Base-by-base conservation (phyloP, 2,888 invertebrate species). In the Tuta absoluta region DNA sequence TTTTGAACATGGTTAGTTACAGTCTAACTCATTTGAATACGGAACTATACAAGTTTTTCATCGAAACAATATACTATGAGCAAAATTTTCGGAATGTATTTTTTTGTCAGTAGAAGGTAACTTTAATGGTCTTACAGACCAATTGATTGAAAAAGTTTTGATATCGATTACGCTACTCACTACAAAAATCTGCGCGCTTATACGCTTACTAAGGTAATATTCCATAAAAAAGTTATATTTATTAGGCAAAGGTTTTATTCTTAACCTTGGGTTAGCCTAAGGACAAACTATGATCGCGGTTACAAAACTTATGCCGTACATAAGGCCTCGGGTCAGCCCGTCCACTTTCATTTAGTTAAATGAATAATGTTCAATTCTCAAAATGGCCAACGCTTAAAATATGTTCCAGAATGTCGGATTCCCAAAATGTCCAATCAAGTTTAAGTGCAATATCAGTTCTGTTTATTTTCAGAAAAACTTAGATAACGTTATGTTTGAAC, bases 231-330 rank as follows among this genome's bases (percentile, higher is more conserved):
- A 41, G 41, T 41, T 41, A 12, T 41, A 1, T 14, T 12, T 41
- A 41, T n/a, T 41, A 41, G 41, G 41, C 14, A 41, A 41, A 41
- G 41, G 41, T 41, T 14, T n/a, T 14, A 41, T 14, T 14, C 41
- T 41, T 14, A 41, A 41, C 41, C 41, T 41, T 5, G 51, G 21
- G 12, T 51, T 51, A 51, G 21, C 23, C 21, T 51, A 51, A 21
- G 21, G 51, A 23, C 51, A 51, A 21, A 51, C 51, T 51, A 51
- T 19, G 48, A 48, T 19, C 4, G n/a, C 19, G 48, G 17, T 48
- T 48, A 48, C 19, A 48, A 48, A 48, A 48, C 10, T 1, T 19
- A 19, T 19, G 48, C 19, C 19, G 17, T 45, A 17, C 45, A 45
- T 33, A 33, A 33, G 33, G 10, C 33, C 33, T 1, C 33, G 10